phyloP scores from a whole-genome alignment of 1,140 invertebrate genomes.

The Drosophila ambigua region DNA sequence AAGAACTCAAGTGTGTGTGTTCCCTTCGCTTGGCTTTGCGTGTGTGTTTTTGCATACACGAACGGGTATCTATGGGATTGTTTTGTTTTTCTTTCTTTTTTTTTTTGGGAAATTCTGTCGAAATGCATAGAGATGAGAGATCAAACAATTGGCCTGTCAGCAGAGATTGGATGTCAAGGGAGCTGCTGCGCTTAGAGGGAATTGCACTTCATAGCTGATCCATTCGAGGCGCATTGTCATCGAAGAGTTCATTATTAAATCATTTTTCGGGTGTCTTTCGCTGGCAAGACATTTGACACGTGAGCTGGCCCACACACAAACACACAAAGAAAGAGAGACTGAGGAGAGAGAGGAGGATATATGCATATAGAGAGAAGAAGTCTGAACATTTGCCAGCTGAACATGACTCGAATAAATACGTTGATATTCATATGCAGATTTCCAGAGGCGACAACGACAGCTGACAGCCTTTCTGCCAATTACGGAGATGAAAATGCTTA shows the following conservation, averaged over 20 bases:
- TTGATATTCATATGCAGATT: constrained; percentile 65
- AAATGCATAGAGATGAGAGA: constrained; percentile 30
- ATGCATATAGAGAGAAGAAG: no score
- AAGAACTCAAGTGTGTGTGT: constrained; percentile 65
- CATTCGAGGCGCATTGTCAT: constrained; percentile 51
- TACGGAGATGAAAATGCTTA: constrained; percentile 42
- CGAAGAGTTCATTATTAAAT: constrained; percentile 79
- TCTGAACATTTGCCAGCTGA: constrained; percentile 44
- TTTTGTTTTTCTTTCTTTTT: constrained; percentile 44
- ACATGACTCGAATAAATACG: constrained; percentile 61
- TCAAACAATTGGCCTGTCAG: constrained; percentile 75
- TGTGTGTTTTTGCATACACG: constrained; percentile 56
- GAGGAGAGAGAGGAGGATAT: no score
- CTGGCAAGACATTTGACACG: constrained; percentile 57
- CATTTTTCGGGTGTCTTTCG: constrained; percentile 43
- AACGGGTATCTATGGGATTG: constrained; percentile 27
- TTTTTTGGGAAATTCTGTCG: constrained; percentile 54
- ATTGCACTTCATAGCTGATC: constrained; percentile 56
- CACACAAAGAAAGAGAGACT: background rate
- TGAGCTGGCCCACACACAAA: constrained; percentile 61
- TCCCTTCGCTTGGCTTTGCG: constrained; percentile 39
- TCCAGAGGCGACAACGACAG: constrained; percentile 25
- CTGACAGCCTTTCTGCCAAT: constrained; percentile 57
- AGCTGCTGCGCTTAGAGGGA: constrained; percentile 55
- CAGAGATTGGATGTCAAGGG: constrained; percentile 70